Conservation (phyloP, 1,140 invertebrate species). For the Dendroctonus ponderosae region DNA sequence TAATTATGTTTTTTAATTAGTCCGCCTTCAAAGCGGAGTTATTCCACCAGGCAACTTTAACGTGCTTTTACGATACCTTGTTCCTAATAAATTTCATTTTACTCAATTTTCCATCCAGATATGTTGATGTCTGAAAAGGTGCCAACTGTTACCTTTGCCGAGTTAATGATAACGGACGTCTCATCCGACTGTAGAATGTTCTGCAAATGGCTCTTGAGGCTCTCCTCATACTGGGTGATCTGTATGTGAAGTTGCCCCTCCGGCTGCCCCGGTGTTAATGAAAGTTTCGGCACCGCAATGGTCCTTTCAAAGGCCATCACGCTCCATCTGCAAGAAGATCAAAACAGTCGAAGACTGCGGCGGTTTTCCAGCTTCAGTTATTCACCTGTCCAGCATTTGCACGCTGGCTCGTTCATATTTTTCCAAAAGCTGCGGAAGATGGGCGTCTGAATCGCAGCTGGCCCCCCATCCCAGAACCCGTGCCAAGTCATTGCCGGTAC, state of each 20-base stretch:
- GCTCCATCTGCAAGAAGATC: constrained; percentile 64
- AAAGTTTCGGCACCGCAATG: constrained; percentile 62
- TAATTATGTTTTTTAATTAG: no score
- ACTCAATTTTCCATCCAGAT: no score
- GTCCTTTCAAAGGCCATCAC: constrained; percentile 72
- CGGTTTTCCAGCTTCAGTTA: neutral
- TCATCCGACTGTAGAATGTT: constrained; percentile 86
- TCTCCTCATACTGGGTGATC: constrained; percentile 73
- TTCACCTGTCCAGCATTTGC: constrained; percentile 80
- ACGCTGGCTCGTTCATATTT: constrained; percentile 92
- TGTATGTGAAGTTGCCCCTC: constrained; percentile 54
- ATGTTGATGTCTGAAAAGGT: no score
- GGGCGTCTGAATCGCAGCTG: constrained; percentile 92
- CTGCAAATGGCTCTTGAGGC: constrained; percentile 76
- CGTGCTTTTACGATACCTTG: no score
- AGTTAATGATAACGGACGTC: constrained; percentile 70
- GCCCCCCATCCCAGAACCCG: constrained; percentile 94
- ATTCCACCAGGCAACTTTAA: no score
- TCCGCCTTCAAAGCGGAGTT: no score
- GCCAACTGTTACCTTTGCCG: constrained; percentile 59
- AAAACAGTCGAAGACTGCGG: neutral
- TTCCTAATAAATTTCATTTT: no score
- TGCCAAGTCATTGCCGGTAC: constrained; percentile 94
- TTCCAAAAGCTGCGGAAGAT: constrained; percentile 86
- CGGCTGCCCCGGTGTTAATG: constrained; percentile 54